Conservation (phyloP, 1,140 invertebrate species). For the Drosophila lacertosa region DNA sequence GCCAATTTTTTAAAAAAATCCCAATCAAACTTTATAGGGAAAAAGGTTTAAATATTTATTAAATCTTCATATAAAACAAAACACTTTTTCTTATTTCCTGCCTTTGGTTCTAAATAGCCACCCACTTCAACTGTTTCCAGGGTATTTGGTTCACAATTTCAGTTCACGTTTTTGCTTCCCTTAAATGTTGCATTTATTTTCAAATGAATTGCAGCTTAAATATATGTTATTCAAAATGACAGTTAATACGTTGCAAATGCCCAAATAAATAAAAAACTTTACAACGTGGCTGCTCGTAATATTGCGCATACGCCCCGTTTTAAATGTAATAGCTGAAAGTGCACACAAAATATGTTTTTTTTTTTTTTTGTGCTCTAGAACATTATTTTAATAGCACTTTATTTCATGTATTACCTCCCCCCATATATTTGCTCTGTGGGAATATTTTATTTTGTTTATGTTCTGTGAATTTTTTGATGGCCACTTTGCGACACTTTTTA, state of each 20-base stretch:
- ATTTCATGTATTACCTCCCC: conserved; percentile 5
- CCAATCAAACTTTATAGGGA: neutral
- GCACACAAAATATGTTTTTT: conserved; percentile 68
- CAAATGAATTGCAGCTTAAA: conserved; percentile 27
- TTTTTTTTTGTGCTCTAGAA: conserved; percentile 28
- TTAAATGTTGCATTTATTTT: conserved; percentile 25
- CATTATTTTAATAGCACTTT: conserved; percentile 71
- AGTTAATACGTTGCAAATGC: conserved; percentile 65
- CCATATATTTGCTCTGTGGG: neutral
- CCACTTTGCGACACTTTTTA: conserved; percentile 69
- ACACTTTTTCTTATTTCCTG: too few species aligned
- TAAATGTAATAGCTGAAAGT: conserved; percentile 55
- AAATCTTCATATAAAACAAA: too few species aligned
- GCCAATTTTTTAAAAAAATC: too few species aligned
- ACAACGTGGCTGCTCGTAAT: conserved; percentile 10
- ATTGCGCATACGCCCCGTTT: conserved; percentile 29
- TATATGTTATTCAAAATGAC: conserved; percentile 69
- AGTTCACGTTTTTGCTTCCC: neutral
- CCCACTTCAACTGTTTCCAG: neutral
- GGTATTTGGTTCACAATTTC: neutral
- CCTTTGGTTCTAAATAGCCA: too few species aligned
- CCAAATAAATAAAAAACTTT: conserved; percentile 52
- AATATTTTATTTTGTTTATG: conserved; percentile 32
- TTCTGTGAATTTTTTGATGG: conserved; percentile 71
- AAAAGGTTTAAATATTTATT: too few species aligned